A percentile compares a stretch with the other conserved stretches of the same genome.
phyloP scores from a whole-genome alignment of 2,888 invertebrate genomes.

The Thyatira batis region DNA sequence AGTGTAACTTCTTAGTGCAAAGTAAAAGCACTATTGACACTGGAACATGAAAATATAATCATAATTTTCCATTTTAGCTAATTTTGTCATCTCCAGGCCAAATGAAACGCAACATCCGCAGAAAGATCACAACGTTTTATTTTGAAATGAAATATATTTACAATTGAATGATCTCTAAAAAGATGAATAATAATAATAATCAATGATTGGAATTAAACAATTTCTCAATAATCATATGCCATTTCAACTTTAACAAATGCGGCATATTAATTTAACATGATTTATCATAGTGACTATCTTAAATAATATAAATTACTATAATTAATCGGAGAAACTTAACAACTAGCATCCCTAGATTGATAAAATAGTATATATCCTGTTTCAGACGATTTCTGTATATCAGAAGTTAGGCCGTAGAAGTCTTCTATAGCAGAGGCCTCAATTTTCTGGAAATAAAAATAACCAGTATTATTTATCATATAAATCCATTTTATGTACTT shows the following conservation, averaged over 20 bases:
- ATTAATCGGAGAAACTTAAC: constrained; percentile 75
- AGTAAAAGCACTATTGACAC: too few species aligned
- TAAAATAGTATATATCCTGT: constrained; percentile 99
- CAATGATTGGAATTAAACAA: constrained; percentile 62
- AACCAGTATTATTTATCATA: too few species aligned
- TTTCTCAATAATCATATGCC: constrained; percentile 73
- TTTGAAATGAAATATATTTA: constrained; percentile 73
- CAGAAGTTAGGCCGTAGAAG: constrained; percentile 99
- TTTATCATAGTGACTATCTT: constrained; percentile 65
- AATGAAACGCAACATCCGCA: constrained; percentile 22
- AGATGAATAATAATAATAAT: constrained; percentile 55
- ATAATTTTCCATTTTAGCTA: too few species aligned
- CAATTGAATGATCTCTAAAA: constrained; percentile 63
- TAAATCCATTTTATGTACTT: too few species aligned
- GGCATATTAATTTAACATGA: constrained; percentile 70
- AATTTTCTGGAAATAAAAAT: constrained; percentile 92
- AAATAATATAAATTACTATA: constrained; percentile 74
- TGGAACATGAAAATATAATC: too few species aligned
- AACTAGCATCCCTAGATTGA: constrained; percentile 92
- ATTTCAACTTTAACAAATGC: constrained; percentile 76
- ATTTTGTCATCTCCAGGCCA: not conserved
- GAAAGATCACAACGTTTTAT: constrained; percentile 66
- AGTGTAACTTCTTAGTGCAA: too few species aligned
- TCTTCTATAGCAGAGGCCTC: constrained; percentile 99
- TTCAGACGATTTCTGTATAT: constrained; percentile 99